A percentile compares a stretch with the other conserved stretches of the same genome.
These are phyloP conservation scores for Chascanopsetta lugubris DNA, from an alignment of 2,113 vertebrate species.

Conservation along the genomic window DNA sequence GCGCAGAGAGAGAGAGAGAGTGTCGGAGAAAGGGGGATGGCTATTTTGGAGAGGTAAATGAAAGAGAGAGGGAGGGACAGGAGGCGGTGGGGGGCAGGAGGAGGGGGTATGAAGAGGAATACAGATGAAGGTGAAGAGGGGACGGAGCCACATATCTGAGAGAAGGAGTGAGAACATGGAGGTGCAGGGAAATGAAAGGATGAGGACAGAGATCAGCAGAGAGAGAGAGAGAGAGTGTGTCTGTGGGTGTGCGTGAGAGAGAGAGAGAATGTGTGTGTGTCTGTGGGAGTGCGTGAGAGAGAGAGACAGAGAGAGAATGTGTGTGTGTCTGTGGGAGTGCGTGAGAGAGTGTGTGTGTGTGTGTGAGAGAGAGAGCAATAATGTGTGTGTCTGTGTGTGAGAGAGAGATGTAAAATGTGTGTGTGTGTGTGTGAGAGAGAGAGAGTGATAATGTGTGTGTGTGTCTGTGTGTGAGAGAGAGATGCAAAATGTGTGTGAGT, in stretches of 20 bases:
- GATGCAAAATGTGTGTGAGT: no score
- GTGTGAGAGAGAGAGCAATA: conserved; percentile 1
- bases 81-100: conserved; percentile 18
- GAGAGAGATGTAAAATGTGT: conserved; percentile 9
- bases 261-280: conserved; percentile 53
- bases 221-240: conserved; percentile 27
- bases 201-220: conserved; percentile 12
- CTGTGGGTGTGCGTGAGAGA: conserved; percentile 73
- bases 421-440: conserved; percentile 78
- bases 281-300: conserved; percentile 60
- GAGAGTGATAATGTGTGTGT: conserved; percentile 47
- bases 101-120: no score
- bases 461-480: conserved; percentile 25
- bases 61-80: conserved; percentile 37
- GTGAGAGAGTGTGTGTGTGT: conserved; percentile 50
- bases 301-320: conserved; percentile 47
- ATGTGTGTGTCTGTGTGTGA: conserved; percentile 39
- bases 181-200: conserved; percentile 29
- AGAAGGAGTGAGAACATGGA: conserved; percentile 29
- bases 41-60: conserved; percentile 65
- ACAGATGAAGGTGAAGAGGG: conserved; percentile 46
- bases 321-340: conserved; percentile 43
- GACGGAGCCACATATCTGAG: conserved; percentile 40
- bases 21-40: conserved; percentile 33
- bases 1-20: conserved; percentile 39